Evolutionary conservation across 2,113 vertebrate genomes (phyloP).

Genomic region (Engystomops pustulosus): DNA sequence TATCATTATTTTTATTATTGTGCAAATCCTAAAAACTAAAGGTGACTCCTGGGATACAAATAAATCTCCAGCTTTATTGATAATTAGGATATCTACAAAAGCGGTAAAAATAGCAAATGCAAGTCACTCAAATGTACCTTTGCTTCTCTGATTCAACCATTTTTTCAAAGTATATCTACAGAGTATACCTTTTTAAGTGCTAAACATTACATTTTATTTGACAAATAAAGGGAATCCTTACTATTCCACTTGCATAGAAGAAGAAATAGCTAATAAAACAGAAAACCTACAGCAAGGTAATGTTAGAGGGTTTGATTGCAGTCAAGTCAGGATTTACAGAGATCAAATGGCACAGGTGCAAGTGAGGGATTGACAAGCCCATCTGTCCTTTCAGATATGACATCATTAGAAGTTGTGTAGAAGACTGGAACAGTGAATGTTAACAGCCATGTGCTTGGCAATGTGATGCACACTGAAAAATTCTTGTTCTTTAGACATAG

Average conservation of each 20-base stretch:
- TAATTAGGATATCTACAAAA: no score
- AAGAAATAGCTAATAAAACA: conserved; percentile 23
- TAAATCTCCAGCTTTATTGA: no score
- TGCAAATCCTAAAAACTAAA: no score
- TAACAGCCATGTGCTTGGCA: neutral
- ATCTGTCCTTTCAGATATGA: conserved; percentile 50
- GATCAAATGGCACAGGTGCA: conserved; percentile 56
- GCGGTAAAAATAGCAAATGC: no score
- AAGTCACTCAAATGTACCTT: no score
- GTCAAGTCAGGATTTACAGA: conserved; percentile 55
- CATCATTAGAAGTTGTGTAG: conserved; percentile 35
- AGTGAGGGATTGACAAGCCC: conserved; percentile 48
- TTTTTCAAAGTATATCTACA: no score
- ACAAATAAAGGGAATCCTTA: conserved; percentile 43
- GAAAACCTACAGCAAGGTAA: conserved; percentile 47
- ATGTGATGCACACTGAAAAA: neutral
- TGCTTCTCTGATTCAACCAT: no score
- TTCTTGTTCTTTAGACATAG: neutral
- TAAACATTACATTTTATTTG: conserved; percentile 28
- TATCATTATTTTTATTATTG: no score
- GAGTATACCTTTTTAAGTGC: conserved; percentile 29
- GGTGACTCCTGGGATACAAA: no score
- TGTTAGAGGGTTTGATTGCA: conserved; percentile 41
- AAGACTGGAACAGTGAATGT: neutral
- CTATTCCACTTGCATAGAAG: conserved; percentile 40